Evolutionary conservation across 2,888 invertebrate genomes (phyloP).

Genomic region (Gymnosoma rotundatum): DNA sequence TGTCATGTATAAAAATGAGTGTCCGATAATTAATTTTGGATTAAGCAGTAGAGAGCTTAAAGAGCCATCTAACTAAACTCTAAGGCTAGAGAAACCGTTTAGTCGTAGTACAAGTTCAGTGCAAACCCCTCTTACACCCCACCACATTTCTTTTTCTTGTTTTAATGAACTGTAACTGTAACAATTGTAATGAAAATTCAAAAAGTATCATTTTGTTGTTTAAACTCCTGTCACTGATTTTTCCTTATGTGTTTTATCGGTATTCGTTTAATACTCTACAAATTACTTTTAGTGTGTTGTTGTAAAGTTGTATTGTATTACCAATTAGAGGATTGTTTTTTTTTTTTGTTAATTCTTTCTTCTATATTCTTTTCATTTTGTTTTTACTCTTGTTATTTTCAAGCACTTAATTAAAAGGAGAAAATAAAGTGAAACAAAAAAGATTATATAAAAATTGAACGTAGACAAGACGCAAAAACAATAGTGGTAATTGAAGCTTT

Average conservation of each 20-base stretch:
- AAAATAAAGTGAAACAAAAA: conserved; percentile 22
- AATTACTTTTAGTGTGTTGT: background rate
- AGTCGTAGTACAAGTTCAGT: too few species aligned
- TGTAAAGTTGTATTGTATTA: conserved; percentile 15
- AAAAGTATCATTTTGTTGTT: background rate
- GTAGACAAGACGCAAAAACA: background rate
- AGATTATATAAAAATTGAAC: background rate
- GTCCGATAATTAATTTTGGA: too few species aligned
- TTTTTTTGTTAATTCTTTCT: background rate
- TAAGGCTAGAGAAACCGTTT: too few species aligned
- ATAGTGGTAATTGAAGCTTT: conserved; percentile 9
- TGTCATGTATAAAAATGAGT: too few species aligned
- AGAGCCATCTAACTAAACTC: too few species aligned
- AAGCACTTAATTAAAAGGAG: conserved; percentile 55
- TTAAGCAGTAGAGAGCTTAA: too few species aligned
- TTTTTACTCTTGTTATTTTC: conserved; percentile 5
- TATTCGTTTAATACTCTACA: background rate
- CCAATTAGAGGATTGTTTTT: conserved; percentile 18
- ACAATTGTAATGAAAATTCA: background rate
- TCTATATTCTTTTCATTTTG: background rate
- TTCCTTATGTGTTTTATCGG: background rate
- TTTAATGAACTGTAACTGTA: background rate
- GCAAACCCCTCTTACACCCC: background rate
- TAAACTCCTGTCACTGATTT: background rate
- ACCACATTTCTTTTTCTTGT: background rate